Evolutionary conservation across 1,140 invertebrate species (phyloP).

Genomic region (Zelostemma sp.): DNA sequence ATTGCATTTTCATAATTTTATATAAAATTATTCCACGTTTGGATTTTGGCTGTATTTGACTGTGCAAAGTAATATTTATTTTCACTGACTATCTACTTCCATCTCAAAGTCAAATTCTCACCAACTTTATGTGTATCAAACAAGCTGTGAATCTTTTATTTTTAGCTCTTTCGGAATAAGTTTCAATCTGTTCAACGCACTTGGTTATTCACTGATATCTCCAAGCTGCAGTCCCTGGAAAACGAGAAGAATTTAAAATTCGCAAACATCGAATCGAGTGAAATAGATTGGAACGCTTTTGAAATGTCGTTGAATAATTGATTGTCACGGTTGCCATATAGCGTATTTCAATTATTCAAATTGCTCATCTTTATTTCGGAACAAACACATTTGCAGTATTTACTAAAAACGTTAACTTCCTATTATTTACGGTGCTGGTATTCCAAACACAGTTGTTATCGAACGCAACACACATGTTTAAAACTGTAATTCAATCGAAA

Average conservation of each 20-base stretch:
- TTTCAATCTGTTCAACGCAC: neutral
- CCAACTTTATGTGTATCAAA: neutral
- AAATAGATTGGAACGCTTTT: neutral
- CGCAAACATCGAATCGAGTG: neutral
- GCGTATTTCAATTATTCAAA: neutral
- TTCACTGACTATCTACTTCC: neutral
- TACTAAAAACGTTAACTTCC: neutral
- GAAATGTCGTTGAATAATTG: neutral
- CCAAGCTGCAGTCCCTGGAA: neutral
- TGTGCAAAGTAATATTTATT: no score
- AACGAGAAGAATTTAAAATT: conserved; percentile 1
- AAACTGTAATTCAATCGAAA: neutral
- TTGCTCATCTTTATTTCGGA: neutral
- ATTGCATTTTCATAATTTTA: no score
- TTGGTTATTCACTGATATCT: neutral
- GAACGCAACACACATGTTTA: neutral
- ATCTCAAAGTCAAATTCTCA: neutral
- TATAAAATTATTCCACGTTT: no score
- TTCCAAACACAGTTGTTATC: neutral
- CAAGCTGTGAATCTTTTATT: neutral
- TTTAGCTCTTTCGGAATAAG: neutral
- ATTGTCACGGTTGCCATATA: neutral
- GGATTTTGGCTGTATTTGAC: no score
- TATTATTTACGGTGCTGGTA: neutral
- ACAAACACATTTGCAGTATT: neutral